These are phyloP conservation scores for Naso thynnoides DNA, from an alignment of 2,797 vertebrate genomes.

Conservation along the genomic window DNA sequence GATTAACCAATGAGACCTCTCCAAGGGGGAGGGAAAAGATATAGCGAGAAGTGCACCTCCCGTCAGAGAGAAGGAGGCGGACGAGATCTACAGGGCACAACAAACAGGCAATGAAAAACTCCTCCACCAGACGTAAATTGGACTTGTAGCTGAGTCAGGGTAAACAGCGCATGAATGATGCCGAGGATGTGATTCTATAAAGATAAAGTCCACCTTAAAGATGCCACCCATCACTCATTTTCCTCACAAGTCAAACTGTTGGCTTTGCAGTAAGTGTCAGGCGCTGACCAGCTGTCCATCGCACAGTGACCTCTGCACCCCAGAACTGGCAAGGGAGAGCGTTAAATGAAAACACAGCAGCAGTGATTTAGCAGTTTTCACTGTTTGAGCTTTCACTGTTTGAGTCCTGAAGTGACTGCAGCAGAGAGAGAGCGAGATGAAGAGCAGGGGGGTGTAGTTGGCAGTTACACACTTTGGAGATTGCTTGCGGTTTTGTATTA, in stretches of 20 bases:
- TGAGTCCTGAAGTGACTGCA: slow-evolving; percentile 54
- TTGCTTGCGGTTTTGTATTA: slow-evolving; percentile 66
- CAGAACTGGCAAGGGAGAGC: slow-evolving; percentile 21
- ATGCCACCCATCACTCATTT: slow-evolving; percentile 4
- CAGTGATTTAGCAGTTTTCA: slow-evolving; percentile 71
- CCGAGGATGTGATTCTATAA: slow-evolving; percentile 7
- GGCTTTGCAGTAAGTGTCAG: slow-evolving; percentile 45
- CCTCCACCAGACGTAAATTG: slow-evolving; percentile 26
- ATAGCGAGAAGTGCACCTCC: slow-evolving; percentile 14
- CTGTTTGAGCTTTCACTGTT: slow-evolving; percentile 40
- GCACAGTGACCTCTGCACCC: slow-evolving; percentile 35
- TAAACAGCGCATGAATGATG: slow-evolving; percentile 22
- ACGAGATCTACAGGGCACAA: slow-evolving; percentile 19
- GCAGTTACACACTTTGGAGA: slow-evolving; percentile 50
- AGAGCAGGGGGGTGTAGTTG: slow-evolving; percentile 34
- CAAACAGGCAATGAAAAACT: slow-evolving; percentile 3
- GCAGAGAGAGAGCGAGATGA: slow-evolving; percentile 20
- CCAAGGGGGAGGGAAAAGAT: not conserved
- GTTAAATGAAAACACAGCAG: slow-evolving; percentile 58
- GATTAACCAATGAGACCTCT: slow-evolving; percentile 61
- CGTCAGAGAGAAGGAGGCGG: slow-evolving; percentile 32
- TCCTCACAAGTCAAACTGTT: slow-evolving; percentile 24
- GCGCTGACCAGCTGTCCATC: slow-evolving; percentile 56
- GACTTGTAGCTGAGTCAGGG: slow-evolving; percentile 50
- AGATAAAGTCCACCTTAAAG: slow-evolving; percentile 16